A percentile compares a stretch with the other conserved stretches of the same genome.
phyloP scores from a whole-genome alignment of 2,113 vertebrate species.

The Lipotes vexillifer region DNA sequence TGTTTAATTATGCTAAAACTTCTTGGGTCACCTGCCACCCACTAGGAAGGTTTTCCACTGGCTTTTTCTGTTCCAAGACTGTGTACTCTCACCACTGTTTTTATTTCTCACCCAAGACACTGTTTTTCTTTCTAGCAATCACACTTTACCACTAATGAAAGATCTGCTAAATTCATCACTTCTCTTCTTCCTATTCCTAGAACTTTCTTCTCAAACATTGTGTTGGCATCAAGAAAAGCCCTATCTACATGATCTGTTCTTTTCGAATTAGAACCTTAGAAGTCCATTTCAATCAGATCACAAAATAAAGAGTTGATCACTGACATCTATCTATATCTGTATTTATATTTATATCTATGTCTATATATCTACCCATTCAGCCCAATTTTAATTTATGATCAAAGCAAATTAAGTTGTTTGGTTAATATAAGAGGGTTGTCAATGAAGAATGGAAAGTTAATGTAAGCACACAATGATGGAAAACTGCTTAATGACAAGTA shows the following conservation, averaged over 20 bases:
- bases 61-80: not conserved
- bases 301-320: not conserved
- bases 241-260: not conserved
- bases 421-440: not conserved
- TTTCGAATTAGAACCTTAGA: not conserved
- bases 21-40: not conserved
- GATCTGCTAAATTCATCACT: constrained; percentile 1
- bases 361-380: not conserved
- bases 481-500: not conserved
- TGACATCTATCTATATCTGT: not conserved
- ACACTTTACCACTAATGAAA: constrained; percentile 9
- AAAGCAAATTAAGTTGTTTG: constrained; percentile 21
- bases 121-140: constrained; percentile 20
- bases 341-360: not conserved
- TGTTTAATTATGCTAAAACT: not conserved
- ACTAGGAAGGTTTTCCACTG: not conserved
- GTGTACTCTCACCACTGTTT: not conserved
- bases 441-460: constrained; percentile 1
- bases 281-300: not conserved
- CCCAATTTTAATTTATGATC: constrained; percentile 1
- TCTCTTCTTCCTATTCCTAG: not conserved
- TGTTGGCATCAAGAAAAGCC: not conserved
- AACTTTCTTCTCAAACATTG: constrained; percentile 10
- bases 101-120: not conserved
- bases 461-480: not conserved